Base-by-base conservation (phyloP, 2,888 invertebrate genomes). In the Coelopa pilipes region DNA sequence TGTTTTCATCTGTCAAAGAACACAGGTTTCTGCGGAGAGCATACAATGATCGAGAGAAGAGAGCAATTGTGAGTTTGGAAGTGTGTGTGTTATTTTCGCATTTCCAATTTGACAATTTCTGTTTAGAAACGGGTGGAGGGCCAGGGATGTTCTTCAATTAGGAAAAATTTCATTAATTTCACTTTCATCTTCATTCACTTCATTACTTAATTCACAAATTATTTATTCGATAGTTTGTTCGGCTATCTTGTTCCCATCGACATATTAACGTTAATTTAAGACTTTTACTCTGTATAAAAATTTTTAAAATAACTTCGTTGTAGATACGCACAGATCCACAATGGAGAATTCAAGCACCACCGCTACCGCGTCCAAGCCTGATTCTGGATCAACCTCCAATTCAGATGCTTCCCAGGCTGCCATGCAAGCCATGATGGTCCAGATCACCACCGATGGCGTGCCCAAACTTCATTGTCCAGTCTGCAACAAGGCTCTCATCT, bases 391-490 rank as follows among this genome's bases (percentile, higher is more conserved):
- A 10, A 63, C 55, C 59, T 69, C 75, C 57, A 63, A 63, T 24
- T 77, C 76, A 2, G 66, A 76, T 4, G 62, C 65, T 17, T 59
- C 60, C 13, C 12, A 63, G 0, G 74, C 77, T 1, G 75, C 78
- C 10, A 73, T 69, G 1, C 63, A 57, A 21, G 67, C 74, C 13
- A 84, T 86, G 83, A 75, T 86, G 70, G 86, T 86, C 65, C 83
- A 87, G 77, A 81, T 86, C 17, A 85, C 86, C 53, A 87, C 86
- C 0, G 87, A 86, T 57, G 82, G 83, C 1, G 77, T 87, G 0
- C 85, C 86, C 4, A 86, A 86, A 74, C 78, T 86, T 0, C 82
- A 85, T 65, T 86, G 86, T 75, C 86, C 87, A 4, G 80, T 87
- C 1, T 86, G 86, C 76, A 82, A 83, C 60, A 87, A 87, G 62